These are phyloP conservation scores for Ornithoptera priamus DNA, from an alignment of 2,888 invertebrate genomes.

Conservation along the genomic window DNA sequence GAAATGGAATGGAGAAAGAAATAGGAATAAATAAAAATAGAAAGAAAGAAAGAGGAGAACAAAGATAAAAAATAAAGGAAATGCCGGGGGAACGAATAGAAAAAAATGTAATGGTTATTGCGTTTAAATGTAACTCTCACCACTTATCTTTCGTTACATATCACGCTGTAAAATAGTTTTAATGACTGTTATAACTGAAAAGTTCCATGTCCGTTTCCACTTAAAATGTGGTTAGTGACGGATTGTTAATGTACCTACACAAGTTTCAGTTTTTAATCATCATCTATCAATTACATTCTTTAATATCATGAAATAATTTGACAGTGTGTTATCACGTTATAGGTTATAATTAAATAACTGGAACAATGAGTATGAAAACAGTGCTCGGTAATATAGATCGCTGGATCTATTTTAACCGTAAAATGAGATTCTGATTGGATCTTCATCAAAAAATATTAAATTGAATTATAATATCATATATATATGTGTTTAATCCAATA, in stretches of 20 bases:
- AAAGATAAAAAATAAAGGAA: no score
- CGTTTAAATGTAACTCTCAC: neutral
- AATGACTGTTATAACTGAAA: conserved; percentile 2
- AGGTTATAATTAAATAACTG: conserved; percentile 3
- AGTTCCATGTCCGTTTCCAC: neutral
- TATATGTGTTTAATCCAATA: neutral
- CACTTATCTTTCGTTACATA: neutral
- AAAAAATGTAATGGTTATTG: neutral
- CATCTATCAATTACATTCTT: neutral
- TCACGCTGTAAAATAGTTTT: neutral
- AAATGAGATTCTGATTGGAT: neutral
- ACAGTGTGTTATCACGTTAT: neutral
- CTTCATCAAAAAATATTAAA: neutral
- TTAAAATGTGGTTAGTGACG: conserved; percentile 12
- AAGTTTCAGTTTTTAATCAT: neutral
- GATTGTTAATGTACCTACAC: neutral
- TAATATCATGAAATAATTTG: neutral
- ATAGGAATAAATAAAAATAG: no score
- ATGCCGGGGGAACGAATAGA: no score
- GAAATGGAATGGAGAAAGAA: no score
- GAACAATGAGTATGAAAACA: neutral
- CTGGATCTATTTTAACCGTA: neutral
- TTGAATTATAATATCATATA: neutral
- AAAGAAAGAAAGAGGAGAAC: no score
- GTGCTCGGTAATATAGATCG: neutral